Base-by-base conservation (phyloP, 2,113 vertebrate species). In the Phocoena sinus region DNA sequence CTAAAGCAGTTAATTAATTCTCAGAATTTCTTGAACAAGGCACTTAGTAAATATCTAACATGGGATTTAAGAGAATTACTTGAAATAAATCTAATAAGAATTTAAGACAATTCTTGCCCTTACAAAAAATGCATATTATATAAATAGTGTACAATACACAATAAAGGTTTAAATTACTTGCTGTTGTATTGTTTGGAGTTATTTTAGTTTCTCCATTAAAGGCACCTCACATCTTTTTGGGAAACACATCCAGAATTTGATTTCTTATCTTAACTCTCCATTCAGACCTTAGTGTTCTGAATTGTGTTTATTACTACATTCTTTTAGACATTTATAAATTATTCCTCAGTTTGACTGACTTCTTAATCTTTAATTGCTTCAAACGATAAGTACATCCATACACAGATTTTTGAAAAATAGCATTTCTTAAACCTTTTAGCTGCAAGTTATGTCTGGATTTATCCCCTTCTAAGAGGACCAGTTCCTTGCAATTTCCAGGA, bases 241-340 rank as follows among this genome's bases (percentile, higher is more conserved):
- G 18, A 85, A 86, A 58, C 6, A 80, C 20, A 95, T 68, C 60
- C 74, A 67, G 73, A 93, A 81, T 96, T 92, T 90, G 36, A 56
- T 79, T 92, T 94, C 26, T 82, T 79, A n/a, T 79, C 50, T 83
- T 76, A n/a, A 60, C 44, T 89, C 95, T 67, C 63, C 41, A 77
- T 82, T 95, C 50, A 50, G 0, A 70, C 11, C 20, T 89, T 36
- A 38, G 36, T 85, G 33, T 65, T 77, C 36, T 77, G 26, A 89
- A 44, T 62, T 96, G 53, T 83, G 47, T 71, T 87, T 58, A 79
- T 71, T 89, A 79, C 36, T 73, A 25, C 53, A 3, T 82, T 68
- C 26, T 92, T 95, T 87, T 82, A 67, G 87, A 77, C 36, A 89
- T 73, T 96, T 90, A 18, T 88, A 89, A 81, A 71, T 95, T 58